These are phyloP conservation scores for Lipotes vexillifer DNA, from an alignment of 2,113 vertebrate species.

Conservation along the genomic window DNA sequence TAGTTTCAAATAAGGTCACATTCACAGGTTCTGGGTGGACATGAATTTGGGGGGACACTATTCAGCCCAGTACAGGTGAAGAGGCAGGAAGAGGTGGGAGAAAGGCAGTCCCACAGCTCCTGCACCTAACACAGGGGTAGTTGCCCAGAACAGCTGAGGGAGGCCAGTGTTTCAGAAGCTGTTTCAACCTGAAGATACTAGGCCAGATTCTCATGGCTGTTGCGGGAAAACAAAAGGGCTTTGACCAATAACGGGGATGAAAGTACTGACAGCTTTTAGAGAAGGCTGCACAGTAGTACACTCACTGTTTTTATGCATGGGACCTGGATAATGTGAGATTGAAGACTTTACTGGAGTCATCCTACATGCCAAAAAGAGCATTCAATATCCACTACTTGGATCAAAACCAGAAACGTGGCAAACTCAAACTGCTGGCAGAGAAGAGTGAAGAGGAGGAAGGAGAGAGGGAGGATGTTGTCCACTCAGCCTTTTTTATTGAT, in stretches of 20 bases:
- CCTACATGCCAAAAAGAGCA: background rate
- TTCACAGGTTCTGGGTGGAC: background rate
- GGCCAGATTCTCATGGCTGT: background rate
- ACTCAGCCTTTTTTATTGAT: background rate
- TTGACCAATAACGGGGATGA: background rate
- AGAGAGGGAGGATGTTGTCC: background rate
- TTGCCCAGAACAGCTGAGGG: background rate
- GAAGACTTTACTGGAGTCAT: slow-evolving; percentile 21
- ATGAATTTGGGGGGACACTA: background rate
- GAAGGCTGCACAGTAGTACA: background rate
- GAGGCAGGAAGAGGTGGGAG: background rate
- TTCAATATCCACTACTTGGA: background rate
- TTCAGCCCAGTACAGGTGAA: background rate
- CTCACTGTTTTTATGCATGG: background rate
- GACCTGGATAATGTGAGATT: background rate
- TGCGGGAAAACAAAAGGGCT: slow-evolving; percentile 19
- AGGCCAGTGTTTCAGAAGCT: background rate
- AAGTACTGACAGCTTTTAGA: background rate
- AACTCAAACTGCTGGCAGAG: background rate
- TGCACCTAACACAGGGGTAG: background rate
- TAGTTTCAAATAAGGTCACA: background rate
- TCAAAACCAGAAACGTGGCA: background rate
- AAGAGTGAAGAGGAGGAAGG: background rate
- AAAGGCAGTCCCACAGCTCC: background rate
- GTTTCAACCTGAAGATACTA: background rate